Conservation (phyloP, 2,888 invertebrate species). For the Sphinx pinastri region DNA sequence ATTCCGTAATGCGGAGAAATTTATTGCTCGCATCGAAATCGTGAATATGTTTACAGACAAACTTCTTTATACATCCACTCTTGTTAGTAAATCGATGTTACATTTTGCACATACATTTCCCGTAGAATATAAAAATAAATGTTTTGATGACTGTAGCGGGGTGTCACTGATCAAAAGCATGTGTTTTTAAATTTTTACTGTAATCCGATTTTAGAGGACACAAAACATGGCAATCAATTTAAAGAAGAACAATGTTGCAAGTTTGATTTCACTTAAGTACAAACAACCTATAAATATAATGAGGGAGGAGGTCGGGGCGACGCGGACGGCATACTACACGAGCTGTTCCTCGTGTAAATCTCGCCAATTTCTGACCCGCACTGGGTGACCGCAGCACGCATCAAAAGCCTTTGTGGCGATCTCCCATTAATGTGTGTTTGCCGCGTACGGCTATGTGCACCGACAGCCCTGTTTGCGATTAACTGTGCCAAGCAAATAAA, state of each 20-base stretch:
- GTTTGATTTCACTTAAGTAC: constrained; percentile 27
- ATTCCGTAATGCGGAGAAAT: constrained; percentile 39
- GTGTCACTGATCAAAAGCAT: neutral
- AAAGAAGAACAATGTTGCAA: neutral
- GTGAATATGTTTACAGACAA: constrained; percentile 50
- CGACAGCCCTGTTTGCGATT: constrained; percentile 47
- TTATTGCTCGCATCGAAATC: constrained; percentile 55
- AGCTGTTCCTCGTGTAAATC: constrained; percentile 67
- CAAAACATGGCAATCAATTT: neutral
- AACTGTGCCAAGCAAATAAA: constrained; percentile 47
- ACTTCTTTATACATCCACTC: constrained; percentile 38
- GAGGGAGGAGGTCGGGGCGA: constrained; percentile 33
- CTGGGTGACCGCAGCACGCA: constrained; percentile 74
- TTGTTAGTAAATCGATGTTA: constrained; percentile 11
- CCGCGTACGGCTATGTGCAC: constrained; percentile 52
- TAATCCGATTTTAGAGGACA: neutral
- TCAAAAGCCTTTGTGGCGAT: constrained; percentile 74
- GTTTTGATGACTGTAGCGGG: neutral
- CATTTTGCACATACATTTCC: neutral
- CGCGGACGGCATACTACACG: constrained; percentile 47
- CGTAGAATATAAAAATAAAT: constrained; percentile 11
- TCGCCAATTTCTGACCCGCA: constrained; percentile 77
- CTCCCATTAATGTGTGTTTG: constrained; percentile 59
- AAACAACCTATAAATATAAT: constrained; percentile 33
- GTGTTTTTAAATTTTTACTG: neutral